Evolutionary conservation across 2,797 vertebrate genomes (phyloP).

Genomic region (Cichlasoma orientale): DNA sequence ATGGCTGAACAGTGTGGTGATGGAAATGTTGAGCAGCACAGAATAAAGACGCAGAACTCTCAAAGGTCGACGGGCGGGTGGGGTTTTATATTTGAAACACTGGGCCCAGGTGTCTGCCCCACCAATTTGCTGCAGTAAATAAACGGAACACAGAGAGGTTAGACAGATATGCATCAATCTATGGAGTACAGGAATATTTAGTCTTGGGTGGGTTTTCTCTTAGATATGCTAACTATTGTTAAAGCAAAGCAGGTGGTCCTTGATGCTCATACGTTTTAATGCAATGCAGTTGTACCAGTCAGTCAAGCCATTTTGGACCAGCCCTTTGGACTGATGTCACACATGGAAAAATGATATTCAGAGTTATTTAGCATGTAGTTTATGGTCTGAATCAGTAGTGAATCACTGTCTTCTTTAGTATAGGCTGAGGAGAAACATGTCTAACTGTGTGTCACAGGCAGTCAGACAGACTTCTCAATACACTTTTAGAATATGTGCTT

Average conservation of each 20-base stretch:
- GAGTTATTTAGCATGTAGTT: too few species aligned
- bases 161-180: not conserved
- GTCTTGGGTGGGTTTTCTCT: too few species aligned
- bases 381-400: not conserved
- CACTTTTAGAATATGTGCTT: not conserved
- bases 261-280: too few species aligned
- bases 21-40: not conserved
- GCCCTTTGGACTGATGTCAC: too few species aligned
- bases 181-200: too few species aligned
- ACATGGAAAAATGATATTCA: not conserved
- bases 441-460: not conserved
- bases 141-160: not conserved
- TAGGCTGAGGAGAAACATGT: not conserved
- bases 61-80: not conserved
- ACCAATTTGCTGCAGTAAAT: not conserved
- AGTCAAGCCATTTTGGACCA: too few species aligned
- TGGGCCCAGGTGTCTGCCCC: not conserved
- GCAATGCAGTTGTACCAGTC: too few species aligned
- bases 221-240: too few species aligned
- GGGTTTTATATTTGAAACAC: not conserved
- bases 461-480: not conserved
- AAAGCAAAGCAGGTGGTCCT: too few species aligned
- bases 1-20: not conserved
- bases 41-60: not conserved
- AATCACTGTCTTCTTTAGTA: not conserved